Evolutionary conservation across 2,888 invertebrate species (phyloP).

Genomic region (Falcaria lacertinaria): DNA sequence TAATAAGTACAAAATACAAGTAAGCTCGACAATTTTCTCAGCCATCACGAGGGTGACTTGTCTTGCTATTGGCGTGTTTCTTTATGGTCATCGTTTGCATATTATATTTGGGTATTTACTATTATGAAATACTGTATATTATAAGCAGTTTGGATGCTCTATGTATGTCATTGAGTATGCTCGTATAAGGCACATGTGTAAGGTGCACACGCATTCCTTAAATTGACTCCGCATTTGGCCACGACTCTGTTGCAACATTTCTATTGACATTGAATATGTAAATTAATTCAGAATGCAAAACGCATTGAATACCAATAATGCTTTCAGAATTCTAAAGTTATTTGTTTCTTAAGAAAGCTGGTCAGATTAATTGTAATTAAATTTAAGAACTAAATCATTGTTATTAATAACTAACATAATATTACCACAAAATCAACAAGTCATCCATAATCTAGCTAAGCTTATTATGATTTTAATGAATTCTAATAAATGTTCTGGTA

Average conservation of each 20-base stretch:
- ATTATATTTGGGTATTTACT: background rate
- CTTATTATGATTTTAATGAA: too few relatives aligned
- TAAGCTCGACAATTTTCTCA: too few relatives aligned
- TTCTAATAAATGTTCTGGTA: too few relatives aligned
- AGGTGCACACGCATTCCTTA: constrained; percentile 19
- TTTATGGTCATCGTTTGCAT: background rate
- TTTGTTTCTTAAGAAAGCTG: constrained; percentile 14
- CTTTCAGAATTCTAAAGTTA: constrained; percentile 25
- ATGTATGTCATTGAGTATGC: background rate
- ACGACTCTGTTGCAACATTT: constrained; percentile 41
- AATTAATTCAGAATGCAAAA: constrained; percentile 33
- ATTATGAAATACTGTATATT: background rate
- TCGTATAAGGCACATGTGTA: background rate
- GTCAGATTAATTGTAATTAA: background rate
- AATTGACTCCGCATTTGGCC: constrained; percentile 33
- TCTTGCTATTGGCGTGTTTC: too few relatives aligned
- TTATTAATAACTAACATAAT: too few relatives aligned
- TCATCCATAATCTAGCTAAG: too few relatives aligned
- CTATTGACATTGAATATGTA: constrained; percentile 43
- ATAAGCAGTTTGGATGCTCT: background rate
- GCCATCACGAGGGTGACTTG: too few relatives aligned
- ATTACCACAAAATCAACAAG: too few relatives aligned
- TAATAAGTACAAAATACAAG: too few relatives aligned
- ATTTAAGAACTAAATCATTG: too few relatives aligned
- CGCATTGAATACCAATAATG: constrained; percentile 7